phyloP scores from a whole-genome alignment of 2,113 vertebrate species.

The Lamprotornis superbus region DNA sequence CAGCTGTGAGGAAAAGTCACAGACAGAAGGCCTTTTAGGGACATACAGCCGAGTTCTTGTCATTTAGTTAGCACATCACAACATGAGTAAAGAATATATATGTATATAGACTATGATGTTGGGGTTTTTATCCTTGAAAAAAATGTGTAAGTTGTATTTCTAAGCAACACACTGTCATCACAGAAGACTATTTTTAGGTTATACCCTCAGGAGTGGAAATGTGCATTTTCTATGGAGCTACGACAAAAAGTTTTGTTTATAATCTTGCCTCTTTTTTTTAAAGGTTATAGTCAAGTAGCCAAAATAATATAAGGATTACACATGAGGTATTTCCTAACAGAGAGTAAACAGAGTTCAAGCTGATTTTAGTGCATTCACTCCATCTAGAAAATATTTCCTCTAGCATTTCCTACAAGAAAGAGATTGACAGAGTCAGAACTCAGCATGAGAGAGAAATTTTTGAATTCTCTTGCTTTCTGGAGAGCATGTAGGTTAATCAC shows the following conservation, averaged over 20 bases:
- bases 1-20: conserved; percentile 34
- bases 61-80: neutral
- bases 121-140: neutral
- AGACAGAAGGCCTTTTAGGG: conserved; percentile 25
- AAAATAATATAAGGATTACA: neutral
- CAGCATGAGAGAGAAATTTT: neutral
- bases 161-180: rapidly evolving
- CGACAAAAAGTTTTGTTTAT: neutral
- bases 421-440: neutral
- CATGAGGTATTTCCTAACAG: neutral
- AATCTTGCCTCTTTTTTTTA: neutral
- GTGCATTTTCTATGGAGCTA: neutral
- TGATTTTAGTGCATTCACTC: neutral
- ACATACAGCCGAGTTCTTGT: neutral
- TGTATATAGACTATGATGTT: neutral
- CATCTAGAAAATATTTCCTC: neutral
- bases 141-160: neutral
- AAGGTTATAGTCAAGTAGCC: neutral
- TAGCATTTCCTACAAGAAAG: neutral
- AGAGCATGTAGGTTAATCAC: conserved; percentile 13
- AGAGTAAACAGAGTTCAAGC: neutral
- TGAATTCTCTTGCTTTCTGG: conserved; percentile 10
- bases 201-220: neutral
- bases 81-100: neutral
- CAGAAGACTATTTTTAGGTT: neutral